phyloP scores from a whole-genome alignment of 2,113 vertebrate genomes.

The Prinia subflava region DNA sequence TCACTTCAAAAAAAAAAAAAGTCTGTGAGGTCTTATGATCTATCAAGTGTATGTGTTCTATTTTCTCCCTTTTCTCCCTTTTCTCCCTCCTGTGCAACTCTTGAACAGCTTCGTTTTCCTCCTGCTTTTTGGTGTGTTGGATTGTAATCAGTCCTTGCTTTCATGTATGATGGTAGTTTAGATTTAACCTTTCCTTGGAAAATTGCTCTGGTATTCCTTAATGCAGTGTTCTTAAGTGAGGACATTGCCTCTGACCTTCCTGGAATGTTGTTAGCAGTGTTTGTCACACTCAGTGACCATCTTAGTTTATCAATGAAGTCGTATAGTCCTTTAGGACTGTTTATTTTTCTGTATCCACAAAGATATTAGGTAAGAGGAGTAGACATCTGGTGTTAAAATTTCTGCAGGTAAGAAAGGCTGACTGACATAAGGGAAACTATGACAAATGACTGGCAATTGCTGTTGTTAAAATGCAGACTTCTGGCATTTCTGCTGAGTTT shows the following conservation, averaged over 20 bases:
- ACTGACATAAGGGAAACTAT: neutral
- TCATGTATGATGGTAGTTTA: neutral
- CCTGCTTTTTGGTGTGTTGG: neutral
- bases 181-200: neutral
- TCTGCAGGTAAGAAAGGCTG: neutral
- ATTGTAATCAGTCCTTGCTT: slow-evolving; percentile 16
- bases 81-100: neutral
- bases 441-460: neutral
- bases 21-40: slow-evolving; percentile 1
- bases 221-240: neutral
- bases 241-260: neutral
- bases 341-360: neutral
- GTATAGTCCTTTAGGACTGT: neutral
- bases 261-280: neutral
- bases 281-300: neutral
- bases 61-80: neutral
- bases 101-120: neutral
- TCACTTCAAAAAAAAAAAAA: slow-evolving; percentile 45
- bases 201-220: slow-evolving; percentile 4
- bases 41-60: neutral
- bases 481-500: neutral
- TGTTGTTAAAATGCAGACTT: neutral
- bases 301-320: neutral
- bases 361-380: neutral
- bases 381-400: neutral